Base-by-base conservation (phyloP, 2,113 vertebrate genomes). In the Paramormyrops kingsleyae region DNA sequence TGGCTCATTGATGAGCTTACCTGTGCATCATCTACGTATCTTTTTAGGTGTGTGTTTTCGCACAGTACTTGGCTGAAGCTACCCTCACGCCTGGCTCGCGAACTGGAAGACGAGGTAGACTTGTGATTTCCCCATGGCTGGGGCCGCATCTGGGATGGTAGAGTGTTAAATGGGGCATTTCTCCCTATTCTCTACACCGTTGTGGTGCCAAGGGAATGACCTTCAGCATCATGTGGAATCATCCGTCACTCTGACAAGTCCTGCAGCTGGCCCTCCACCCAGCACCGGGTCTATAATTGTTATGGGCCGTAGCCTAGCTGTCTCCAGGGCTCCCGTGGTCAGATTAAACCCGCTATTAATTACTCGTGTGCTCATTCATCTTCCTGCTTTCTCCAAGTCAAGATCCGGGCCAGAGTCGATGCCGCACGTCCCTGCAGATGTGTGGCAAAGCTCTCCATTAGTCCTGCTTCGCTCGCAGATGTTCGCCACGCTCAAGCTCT, bases 291-390 rank as follows among this genome's bases (percentile, higher is more conserved):
- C 74, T 80, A 42, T 80, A 35, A 80, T 80, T 80, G 74, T 80
- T 80, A 19, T 35, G 74, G 74, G 35, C 74, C 5, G 15, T 42
- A 17, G 74, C 74, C 74, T 80, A 1, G 74, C 74, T 39, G 31
- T 42, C 74, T 80, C 74, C 35, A 17, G 35, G 35, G 74, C 31
- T 80, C 35, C 74, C 6, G 13, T 80, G 35, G 74, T 80, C 74
- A 39, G 74, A 80, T 80, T 80, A 80, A 80, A 80, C 62, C 62
- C n/a, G 62, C 74, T 80, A 80, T 80, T 80, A 35, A 80, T 80
- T 80, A 80, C 74, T 42, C 17, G 13, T 42, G 74, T 19, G 35
- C 74, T 80, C 62, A 70, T 70, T 80, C 74, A 35, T 80, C 74
- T 80, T 80, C 74, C 74, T 19, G 74, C 35, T 80, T 80, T 80